These are phyloP conservation scores for Tetragnatha versicolor DNA, from an alignment of 1,140 invertebrate species.

Conservation along the genomic window DNA sequence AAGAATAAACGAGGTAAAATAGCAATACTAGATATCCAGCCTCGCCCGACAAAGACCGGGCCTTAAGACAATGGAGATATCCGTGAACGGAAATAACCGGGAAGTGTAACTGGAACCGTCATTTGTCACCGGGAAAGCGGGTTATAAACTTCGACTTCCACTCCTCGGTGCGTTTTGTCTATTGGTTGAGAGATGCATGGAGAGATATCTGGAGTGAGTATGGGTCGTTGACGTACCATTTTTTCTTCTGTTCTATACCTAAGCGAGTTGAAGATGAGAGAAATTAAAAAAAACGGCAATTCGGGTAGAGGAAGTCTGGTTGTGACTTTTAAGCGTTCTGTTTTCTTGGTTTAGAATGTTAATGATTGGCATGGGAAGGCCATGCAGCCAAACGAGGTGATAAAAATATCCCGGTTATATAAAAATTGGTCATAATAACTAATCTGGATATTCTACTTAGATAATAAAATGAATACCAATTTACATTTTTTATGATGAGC, in stretches of 20 bases:
- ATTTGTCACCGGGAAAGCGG: conserved; percentile 19
- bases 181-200: no score
- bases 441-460: no score
- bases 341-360: no score
- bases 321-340: no score
- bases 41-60: background rate
- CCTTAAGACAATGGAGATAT: conserved; percentile 5
- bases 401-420: no score
- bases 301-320: background rate
- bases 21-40: no score
- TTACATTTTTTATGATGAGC: no score
- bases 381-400: no score
- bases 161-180: background rate
- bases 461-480: no score
- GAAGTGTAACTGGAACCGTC: conserved; percentile 11
- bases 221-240: background rate
- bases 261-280: background rate
- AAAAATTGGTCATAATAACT: no score
- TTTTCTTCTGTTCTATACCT: background rate
- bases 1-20: background rate
- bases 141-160: conserved; percentile 26
- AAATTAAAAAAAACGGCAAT: background rate
- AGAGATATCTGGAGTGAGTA: background rate
- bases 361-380: no score
- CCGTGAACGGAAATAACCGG: conserved; percentile 13